Evolutionary conservation across 2,113 vertebrate genomes (phyloP).

Genomic region (Gopherus evgoodei): DNA sequence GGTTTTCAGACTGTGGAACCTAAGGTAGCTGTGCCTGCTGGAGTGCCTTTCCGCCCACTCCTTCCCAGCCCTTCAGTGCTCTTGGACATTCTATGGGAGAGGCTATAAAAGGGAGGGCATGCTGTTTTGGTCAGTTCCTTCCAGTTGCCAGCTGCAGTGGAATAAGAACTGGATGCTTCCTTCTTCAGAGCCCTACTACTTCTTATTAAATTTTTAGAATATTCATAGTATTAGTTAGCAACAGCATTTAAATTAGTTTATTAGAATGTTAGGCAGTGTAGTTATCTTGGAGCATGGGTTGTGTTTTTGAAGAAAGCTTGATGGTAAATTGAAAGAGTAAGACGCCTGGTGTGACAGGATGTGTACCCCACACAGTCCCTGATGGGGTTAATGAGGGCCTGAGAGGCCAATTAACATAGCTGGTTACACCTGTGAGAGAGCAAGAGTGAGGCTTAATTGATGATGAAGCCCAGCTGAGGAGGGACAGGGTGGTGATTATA

Average conservation of each 20-base stretch:
- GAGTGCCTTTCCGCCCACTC: background rate
- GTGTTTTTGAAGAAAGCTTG: background rate
- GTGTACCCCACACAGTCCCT: background rate
- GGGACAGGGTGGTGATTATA: background rate
- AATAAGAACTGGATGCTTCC: background rate
- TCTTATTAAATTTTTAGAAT: background rate
- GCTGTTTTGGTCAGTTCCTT: background rate
- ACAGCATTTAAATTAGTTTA: background rate
- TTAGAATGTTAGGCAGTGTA: background rate
- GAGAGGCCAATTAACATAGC: background rate
- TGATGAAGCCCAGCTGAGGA: background rate
- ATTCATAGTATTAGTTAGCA: background rate
- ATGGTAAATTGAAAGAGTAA: background rate
- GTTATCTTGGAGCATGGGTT: background rate
- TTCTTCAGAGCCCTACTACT: background rate
- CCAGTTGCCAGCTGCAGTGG: background rate
- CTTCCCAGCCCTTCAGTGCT: background rate
- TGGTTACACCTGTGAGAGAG: background rate
- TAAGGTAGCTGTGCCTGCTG: background rate
- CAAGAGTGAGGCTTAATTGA: background rate
- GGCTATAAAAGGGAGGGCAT: background rate
- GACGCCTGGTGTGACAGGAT: background rate
- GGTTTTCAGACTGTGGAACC: background rate
- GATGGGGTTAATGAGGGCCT: background rate
- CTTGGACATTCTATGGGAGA: background rate